These are phyloP conservation scores for Caenorhabditis virilis DNA, from an alignment of 2,888 invertebrate genomes.

Conservation along the genomic window DNA sequence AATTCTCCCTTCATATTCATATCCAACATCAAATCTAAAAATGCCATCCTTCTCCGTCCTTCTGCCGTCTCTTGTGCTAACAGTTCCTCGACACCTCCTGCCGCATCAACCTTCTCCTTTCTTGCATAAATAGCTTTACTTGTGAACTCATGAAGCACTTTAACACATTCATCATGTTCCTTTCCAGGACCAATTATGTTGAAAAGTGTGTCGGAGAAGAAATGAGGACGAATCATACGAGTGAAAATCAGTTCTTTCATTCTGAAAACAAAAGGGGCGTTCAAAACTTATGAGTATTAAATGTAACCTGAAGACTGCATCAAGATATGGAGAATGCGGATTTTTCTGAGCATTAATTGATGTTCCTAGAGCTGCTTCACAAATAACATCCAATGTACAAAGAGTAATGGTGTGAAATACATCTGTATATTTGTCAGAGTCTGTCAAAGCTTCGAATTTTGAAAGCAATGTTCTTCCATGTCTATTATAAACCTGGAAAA, in stretches of 20 bases:
- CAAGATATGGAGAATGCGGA: constrained; percentile 60
- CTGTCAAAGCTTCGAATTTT: constrained; percentile 56
- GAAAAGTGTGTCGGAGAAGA: constrained; percentile 70
- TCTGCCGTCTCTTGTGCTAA: constrained; percentile 50
- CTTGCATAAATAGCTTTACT: constrained; percentile 57
- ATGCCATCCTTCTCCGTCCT: constrained; percentile 67
- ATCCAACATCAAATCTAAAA: constrained; percentile 70
- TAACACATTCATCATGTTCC: constrained; percentile 69
- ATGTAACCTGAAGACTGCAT: constrained; percentile 63
- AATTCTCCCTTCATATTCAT: constrained; percentile 66
- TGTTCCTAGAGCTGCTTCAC: constrained; percentile 69
- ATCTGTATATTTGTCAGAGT: constrained; percentile 44
- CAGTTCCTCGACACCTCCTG: constrained; percentile 54
- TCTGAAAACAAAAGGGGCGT: constrained; percentile 22
- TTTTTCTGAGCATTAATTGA: constrained; percentile 64
- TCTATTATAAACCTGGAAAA: constrained; percentile 70
- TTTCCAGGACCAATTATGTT: constrained; percentile 69
- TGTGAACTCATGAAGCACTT: constrained; percentile 71
- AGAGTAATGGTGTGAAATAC: constrained; percentile 67
- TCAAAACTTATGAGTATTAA: constrained; percentile 35
- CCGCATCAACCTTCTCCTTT: constrained; percentile 53
- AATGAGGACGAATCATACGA: constrained; percentile 70
- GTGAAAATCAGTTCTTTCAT: constrained; percentile 65
- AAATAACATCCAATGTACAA: constrained; percentile 72
- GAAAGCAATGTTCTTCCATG: constrained; percentile 68